Base-by-base conservation (phyloP, 2,113 vertebrate species). In the Struthidea cinerea region DNA sequence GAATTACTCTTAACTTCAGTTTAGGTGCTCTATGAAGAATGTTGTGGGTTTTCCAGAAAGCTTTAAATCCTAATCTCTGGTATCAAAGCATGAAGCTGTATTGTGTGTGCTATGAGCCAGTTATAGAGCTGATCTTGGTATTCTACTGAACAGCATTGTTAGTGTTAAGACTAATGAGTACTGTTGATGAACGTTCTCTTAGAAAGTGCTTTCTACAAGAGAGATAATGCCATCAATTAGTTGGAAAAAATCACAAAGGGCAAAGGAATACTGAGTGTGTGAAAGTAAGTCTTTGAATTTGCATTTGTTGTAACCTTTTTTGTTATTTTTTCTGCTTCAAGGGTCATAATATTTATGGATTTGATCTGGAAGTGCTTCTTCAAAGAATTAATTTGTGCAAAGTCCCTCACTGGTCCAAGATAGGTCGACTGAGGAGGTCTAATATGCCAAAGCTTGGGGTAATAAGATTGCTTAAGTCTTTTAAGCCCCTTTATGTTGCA, bases 261-360 rank as follows among this genome's bases (percentile, higher is more conserved):
- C 97, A 98, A 93, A 97, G 97, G 96, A 96, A 94, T 97, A 94
- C 89, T 46, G 41, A 95, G 91, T 78, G 61, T 97, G 88, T 90
- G 94, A 96, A 97, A 96, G 86, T 97, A 97, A 97, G 92, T 97
- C 90, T 95, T 97, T 90, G 92, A 93, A 97, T 97, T 98, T 98
- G 93, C 77, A 77, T 98, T 97, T 94, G 78, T 96, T 96, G 77
- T 95, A 95, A 97, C 96, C 60, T 97, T 97, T 96, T 96, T 96
- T 89, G 90, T 97, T 95, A 70, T 82, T 94, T 97, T 97, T 97
- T 82, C 96, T 96, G 74, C 96, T 81, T 80, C 88, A 96, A 99
- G 99, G 99, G 99, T 96, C 99, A 99, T 90, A 99, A 99, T 98
- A 99, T 99, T 97, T 99, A 99, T 97, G 99, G 99, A 33, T 99